phyloP scores from a whole-genome alignment of 1,140 invertebrate genomes.

The Megalopta genalis region DNA sequence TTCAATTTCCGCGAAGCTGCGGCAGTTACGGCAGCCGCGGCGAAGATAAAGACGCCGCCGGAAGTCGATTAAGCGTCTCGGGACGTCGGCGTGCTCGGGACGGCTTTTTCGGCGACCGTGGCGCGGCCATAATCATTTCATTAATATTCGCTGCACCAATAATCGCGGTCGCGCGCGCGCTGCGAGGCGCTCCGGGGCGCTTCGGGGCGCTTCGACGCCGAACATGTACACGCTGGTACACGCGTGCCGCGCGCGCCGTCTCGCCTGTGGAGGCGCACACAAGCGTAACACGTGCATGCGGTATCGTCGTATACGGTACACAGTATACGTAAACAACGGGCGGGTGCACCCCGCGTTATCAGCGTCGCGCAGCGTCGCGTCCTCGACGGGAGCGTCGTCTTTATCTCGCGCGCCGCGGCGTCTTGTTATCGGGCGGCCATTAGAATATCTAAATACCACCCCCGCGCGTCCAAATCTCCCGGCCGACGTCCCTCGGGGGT shows the following conservation, averaged over 20 bases:
- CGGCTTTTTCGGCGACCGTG: background rate
- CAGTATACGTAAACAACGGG: conserved; percentile 73
- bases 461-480: conserved; percentile 57
- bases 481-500: background rate
- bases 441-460: conserved; percentile 81
- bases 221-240: background rate
- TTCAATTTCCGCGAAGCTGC: too few relatives aligned
- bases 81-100: background rate
- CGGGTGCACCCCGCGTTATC: conserved; percentile 71
- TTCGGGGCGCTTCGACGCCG: too few relatives aligned
- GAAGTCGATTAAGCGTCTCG: background rate
- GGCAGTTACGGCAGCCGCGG: too few relatives aligned
- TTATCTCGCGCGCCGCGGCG: conserved; percentile 75
- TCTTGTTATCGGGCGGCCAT: conserved; percentile 78
- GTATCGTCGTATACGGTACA: conserved; percentile 24
- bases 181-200: background rate
- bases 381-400: conserved; percentile 73
- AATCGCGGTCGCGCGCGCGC: conserved; percentile 36
- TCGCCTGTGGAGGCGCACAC: conserved; percentile 39
- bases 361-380: conserved; percentile 75
- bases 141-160: conserved; percentile 59
- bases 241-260: conserved; percentile 60
- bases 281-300: conserved; percentile 24
- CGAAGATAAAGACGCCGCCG: background rate
- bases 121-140: conserved; percentile 46